Base-by-base conservation (phyloP, 1,140 invertebrate genomes). In the Nasonia giraulti region DNA sequence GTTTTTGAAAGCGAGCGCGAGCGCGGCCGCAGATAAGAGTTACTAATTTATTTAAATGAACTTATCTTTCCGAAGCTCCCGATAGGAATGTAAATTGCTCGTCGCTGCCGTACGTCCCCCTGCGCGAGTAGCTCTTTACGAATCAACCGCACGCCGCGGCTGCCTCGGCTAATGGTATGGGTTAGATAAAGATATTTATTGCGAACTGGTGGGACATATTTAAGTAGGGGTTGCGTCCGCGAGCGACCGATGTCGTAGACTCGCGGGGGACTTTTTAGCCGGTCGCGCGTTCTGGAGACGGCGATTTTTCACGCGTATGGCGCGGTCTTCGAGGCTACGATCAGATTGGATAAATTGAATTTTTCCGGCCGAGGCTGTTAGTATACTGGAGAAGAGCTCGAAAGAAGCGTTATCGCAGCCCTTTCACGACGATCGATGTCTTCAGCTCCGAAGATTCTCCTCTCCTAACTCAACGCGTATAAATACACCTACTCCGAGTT, bases 41-140 rank as follows among this genome's bases (percentile, higher is more conserved):
- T 92, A 92, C 92, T 93, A 93, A 93, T 93, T 93, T 93, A 93
- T 93, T 93, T 93, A 93, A 93, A 93, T 93, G 91, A 90, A 92
- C 90, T 93, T 93, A 93, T 93, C 92, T 93, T 92, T 91, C 86
- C 90, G 89, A 93, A 92, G 90, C 88, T 88, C 91, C 91, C 90
- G 92, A 93, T 93, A 93, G 91, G 87, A 91, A 93, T 93, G 92
- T 92, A 93, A 93, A 93, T 93, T 93, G 91, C 55, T 62, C 55
- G 87, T 88, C 91, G 89, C 88, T 89, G 90, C 88, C 89, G 89
- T 90, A 89, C 89, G 78, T 76, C 78, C 27, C 55, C 27, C 14
- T 37, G 69, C 31, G 69, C 31, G 27, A 7, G 27, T 11, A 20
- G 23, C 33, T 55, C 20, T 86, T 86, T 81, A 78, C 66, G 89